These are phyloP conservation scores for Bursaphelenchus mucronatus DNA, from an alignment of 1,140 invertebrate genomes.

Conservation along the genomic window DNA sequence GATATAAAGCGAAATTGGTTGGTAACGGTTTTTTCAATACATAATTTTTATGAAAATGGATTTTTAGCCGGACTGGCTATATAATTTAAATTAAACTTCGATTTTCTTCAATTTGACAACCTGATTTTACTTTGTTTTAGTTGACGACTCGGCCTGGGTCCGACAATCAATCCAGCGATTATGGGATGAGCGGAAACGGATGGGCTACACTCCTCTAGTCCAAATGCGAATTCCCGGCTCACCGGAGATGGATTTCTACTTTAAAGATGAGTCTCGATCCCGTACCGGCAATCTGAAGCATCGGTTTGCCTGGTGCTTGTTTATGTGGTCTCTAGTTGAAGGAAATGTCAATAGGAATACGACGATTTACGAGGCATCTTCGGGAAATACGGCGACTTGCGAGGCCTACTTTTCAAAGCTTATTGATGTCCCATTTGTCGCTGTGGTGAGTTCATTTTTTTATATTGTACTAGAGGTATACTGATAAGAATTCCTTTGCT, in stretches of 20 bases:
- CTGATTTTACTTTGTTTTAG: background rate
- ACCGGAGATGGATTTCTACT: conserved; percentile 37
- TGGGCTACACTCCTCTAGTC: conserved; percentile 37
- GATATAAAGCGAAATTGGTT: no score
- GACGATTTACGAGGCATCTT: conserved; percentile 47
- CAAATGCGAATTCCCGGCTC: conserved; percentile 25
- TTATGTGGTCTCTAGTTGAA: conserved; percentile 47
- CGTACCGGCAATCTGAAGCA: conserved; percentile 45
- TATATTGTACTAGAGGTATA: background rate
- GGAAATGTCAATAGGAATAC: conserved; percentile 38
- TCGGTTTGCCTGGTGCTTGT: conserved; percentile 44
- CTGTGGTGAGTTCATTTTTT: conserved; percentile 36
- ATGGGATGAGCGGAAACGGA: conserved; percentile 33
- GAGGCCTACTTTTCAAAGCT: conserved; percentile 47
- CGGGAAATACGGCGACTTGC: conserved; percentile 48
- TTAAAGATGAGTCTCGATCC: conserved; percentile 42
- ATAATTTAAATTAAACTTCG: no score
- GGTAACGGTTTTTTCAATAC: no score
- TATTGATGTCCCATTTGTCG: conserved; percentile 38
- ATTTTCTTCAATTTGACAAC: background rate
- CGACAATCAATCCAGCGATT: conserved; percentile 27
- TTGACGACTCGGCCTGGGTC: conserved; percentile 14
- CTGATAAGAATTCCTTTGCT: no score
- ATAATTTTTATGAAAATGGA: no score
- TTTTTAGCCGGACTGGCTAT: no score